Evolutionary conservation across 2,888 invertebrate species (phyloP).

Genomic region (Mesochorus sp.): DNA sequence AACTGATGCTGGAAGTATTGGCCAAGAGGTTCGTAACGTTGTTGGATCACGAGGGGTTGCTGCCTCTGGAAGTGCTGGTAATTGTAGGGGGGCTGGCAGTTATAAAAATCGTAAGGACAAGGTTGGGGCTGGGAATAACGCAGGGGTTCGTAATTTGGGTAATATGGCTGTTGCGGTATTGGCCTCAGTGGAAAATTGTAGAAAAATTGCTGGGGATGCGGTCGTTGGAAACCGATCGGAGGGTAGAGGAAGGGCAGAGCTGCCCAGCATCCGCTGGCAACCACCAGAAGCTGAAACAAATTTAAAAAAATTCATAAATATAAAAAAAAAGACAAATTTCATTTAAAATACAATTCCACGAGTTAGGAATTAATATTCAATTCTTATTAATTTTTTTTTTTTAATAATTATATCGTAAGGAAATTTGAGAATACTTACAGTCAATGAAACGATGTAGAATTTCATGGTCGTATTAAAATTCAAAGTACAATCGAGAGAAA

Average conservation of each 20-base stretch:
- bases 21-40: neutral
- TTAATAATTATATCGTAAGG: neutral
- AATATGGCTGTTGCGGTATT: slow-evolving; percentile 38
- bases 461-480: slow-evolving; percentile 13
- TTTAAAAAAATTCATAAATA: neutral
- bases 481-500: slow-evolving; percentile 17
- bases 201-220: slow-evolving; percentile 53
- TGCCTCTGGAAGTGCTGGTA: no score
- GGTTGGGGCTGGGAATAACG: neutral
- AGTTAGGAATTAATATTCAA: neutral
- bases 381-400: neutral
- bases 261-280: slow-evolving; percentile 36
- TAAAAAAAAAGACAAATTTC: neutral
- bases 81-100: neutral
- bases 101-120: neutral
- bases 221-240: slow-evolving; percentile 4
- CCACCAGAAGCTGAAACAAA: slow-evolving; percentile 53
- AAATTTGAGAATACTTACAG: slow-evolving; percentile 23
- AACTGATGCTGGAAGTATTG: slow-evolving; percentile 2
- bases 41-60: no score
- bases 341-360: no score
- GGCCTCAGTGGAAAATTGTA: slow-evolving; percentile 28
- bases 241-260: slow-evolving; percentile 50
- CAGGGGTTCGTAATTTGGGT: slow-evolving; percentile 2
- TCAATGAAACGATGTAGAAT: slow-evolving; percentile 2